Evolutionary conservation across 2,113 vertebrate genomes (phyloP), one percentile per base, ranked within the genome.

Genomic region (Sceloporus undulatus): DNA sequence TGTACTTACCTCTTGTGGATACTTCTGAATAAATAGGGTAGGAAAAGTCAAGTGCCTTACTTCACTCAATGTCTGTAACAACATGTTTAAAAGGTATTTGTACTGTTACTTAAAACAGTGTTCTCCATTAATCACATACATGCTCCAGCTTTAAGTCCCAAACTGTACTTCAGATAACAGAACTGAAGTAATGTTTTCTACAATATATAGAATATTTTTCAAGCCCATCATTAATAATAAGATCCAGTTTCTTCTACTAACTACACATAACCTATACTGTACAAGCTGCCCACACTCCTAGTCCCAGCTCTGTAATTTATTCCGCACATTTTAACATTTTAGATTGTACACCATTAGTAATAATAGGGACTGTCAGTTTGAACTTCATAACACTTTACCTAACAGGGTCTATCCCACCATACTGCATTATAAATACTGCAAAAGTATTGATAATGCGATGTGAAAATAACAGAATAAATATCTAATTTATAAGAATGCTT

Each of bases 31-130:
- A 96, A 99, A 99, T 1, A 97, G 71, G 23, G 93, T 91, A 27
- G 99, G 99, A 95, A 99, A 99, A 81, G 96, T 97, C 94, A 98
- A 94, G 74, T 94, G 96, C 87, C 98, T 96, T 86, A 99, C 98
- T 93, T 99, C 98, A 48, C 97, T 98, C 95, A 99, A 97, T 1
- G 97, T 98, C 99, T 99, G 93, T 3, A 95, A 92, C 90, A 92
- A 87, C 4, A 93, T 82, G 62, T 93, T 85, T 81, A 93, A 92
- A 23, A 23, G 4, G 5, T 59, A 0, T 1, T 85, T 71, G 86
- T 0, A 87, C 62, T 87, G 76, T 56, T 16, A 90, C 7, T 23
- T 85, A 27, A 90, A 92, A 88, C 13, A 85, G 0, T 1, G 25
- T 9, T 6, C 42, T 52, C 14, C 13, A 59, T 21, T 11, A 75